Conservation (phyloP, 2,888 invertebrate species). For the Xylophagus ater region DNA sequence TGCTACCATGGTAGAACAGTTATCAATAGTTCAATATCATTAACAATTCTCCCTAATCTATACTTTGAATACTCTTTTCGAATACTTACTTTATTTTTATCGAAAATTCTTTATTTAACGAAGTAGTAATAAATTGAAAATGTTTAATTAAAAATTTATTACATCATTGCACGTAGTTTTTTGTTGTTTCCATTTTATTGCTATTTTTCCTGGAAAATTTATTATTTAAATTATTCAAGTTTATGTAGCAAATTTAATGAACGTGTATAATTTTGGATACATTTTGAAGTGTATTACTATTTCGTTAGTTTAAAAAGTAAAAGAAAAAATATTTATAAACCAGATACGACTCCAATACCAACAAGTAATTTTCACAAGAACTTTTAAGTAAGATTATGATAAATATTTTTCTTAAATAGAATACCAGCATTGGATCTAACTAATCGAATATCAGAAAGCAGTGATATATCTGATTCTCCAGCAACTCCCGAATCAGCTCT, state of each 20-base stretch:
- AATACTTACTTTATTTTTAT: conserved; percentile 10
- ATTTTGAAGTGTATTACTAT: conserved; percentile 17
- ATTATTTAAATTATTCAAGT: too few species aligned
- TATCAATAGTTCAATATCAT: neutral
- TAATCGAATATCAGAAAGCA: conserved; percentile 17
- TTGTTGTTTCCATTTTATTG: neutral
- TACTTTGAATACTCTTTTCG: neutral
- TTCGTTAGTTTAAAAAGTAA: too few species aligned
- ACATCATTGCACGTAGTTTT: too few species aligned
- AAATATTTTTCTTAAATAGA: too few species aligned
- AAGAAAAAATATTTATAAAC: too few species aligned
- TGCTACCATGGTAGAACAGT: neutral
- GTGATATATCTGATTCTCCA: conserved; percentile 20
- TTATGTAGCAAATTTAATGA: too few species aligned
- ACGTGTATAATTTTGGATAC: too few species aligned
- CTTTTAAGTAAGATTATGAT: too few species aligned
- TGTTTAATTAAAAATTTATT: conserved; percentile 8
- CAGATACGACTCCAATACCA: too few species aligned
- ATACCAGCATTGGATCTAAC: conserved; percentile 4
- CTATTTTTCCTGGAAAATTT: too few species aligned
- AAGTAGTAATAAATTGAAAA: conserved; percentile 21
- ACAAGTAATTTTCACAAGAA: too few species aligned
- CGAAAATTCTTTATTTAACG: conserved; percentile 15
- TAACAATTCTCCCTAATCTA: neutral
- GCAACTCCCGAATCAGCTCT: conserved; percentile 32